Conservation (phyloP, 2,888 invertebrate species). For the Scaeva pyrastri region DNA sequence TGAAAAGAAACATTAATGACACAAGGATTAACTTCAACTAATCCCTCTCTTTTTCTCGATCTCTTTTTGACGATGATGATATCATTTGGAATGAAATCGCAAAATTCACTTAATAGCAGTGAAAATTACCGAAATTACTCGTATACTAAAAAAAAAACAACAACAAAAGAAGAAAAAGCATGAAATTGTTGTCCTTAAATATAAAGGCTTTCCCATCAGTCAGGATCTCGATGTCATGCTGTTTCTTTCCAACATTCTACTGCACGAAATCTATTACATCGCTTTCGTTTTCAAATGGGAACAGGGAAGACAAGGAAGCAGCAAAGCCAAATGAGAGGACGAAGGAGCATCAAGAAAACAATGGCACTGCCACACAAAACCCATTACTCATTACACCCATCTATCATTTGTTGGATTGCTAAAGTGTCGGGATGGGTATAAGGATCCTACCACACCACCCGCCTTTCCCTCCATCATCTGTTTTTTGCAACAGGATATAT, state of each 20-base stretch:
- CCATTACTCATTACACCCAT: constrained; percentile 63
- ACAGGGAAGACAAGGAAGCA: not conserved
- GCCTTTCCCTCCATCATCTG: not conserved
- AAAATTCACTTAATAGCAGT: constrained; percentile 23
- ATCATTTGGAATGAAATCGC: not conserved
- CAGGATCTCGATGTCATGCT: not conserved
- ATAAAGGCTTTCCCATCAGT: not conserved
- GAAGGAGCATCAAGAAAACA: constrained; percentile 19
- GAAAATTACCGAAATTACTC: constrained; percentile 36
- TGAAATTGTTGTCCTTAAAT: constrained; percentile 55
- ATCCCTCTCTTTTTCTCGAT: not conserved
- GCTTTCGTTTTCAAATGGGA: constrained; percentile 12
- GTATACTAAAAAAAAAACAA: too few relatives aligned
- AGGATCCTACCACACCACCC: too few relatives aligned
- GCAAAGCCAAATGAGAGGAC: not conserved
- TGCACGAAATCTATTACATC: constrained; percentile 17
- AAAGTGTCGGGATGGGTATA: constrained; percentile 4
- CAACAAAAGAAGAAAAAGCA: constrained; percentile 40
- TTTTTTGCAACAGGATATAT: constrained; percentile 34
- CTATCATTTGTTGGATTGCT: constrained; percentile 55
- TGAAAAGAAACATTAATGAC: constrained; percentile 12
- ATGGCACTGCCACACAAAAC: constrained; percentile 37
- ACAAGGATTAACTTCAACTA: constrained; percentile 18
- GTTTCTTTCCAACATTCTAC: constrained; percentile 6
- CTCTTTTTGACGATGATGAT: not conserved